Evolutionary conservation across 1,140 invertebrate genomes (phyloP).

Genomic region (Drosophila busckii): DNA sequence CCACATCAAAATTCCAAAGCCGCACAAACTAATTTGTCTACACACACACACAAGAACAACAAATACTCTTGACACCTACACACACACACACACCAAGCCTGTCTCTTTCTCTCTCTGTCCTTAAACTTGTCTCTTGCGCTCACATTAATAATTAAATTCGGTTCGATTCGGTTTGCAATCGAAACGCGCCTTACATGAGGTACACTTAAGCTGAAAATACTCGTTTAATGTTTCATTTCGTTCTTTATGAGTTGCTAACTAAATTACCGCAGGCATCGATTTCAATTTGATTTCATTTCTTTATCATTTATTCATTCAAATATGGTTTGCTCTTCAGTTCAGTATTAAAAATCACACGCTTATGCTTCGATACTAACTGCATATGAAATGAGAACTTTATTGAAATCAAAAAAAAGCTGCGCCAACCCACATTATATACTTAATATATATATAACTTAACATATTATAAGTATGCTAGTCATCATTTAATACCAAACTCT

Average conservation of each 20-base stretch:
- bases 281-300: neutral
- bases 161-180: slow-evolving; percentile 17
- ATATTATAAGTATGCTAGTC: slow-evolving; percentile 21
- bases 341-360: slow-evolving; percentile 57
- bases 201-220: slow-evolving; percentile 13
- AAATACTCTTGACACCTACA: too few relatives aligned
- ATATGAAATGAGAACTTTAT: slow-evolving; percentile 56
- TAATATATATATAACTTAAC: slow-evolving; percentile 11
- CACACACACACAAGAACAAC: slow-evolving; percentile 28
- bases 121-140: slow-evolving; percentile 32
- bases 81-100: slow-evolving; percentile 30
- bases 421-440: slow-evolving; percentile 37
- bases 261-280: slow-evolving; percentile 1
- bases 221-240: slow-evolving; percentile 7
- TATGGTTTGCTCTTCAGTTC: slow-evolving; percentile 20
- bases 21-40: slow-evolving; percentile 18
- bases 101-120: slow-evolving; percentile 15
- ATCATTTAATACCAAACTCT: too few relatives aligned
- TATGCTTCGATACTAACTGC: slow-evolving; percentile 68
- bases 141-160: slow-evolving; percentile 40
- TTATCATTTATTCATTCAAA: slow-evolving; percentile 6
- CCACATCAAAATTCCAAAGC: slow-evolving; percentile 19
- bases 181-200: slow-evolving; percentile 23
- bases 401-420: too few relatives aligned
- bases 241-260: neutral